Evolutionary conservation across 2,113 vertebrate species (phyloP).

Genomic region (Calidris pygmaea): DNA sequence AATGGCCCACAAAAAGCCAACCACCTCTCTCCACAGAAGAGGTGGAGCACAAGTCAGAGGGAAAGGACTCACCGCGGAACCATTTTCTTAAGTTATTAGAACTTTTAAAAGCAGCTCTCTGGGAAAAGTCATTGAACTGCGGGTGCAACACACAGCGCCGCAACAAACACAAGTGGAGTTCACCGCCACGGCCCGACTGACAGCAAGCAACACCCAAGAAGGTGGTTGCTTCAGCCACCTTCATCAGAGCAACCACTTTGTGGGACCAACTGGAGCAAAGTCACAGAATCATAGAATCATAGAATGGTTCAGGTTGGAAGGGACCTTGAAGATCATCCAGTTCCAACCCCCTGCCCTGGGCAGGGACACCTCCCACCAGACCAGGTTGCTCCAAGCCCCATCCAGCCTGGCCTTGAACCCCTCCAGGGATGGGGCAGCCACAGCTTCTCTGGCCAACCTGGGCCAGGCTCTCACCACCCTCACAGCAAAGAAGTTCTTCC

Average conservation of each 20-base stretch:
- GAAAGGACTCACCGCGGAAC: neutral
- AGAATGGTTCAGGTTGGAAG: too few relatives aligned
- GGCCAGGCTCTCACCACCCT: too few relatives aligned
- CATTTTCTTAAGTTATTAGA: neutral
- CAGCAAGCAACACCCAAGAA: neutral
- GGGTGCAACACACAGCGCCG: neutral
- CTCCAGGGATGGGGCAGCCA: too few relatives aligned
- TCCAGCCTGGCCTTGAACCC: too few relatives aligned
- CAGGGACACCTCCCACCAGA: too few relatives aligned
- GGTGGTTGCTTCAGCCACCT: neutral
- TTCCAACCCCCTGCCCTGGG: too few relatives aligned
- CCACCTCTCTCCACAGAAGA: neutral
- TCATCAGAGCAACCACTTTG: neutral
- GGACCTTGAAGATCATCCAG: too few relatives aligned
- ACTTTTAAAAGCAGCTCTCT: neutral
- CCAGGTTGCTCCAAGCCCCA: too few relatives aligned
- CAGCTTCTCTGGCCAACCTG: too few relatives aligned
- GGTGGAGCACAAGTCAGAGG: neutral
- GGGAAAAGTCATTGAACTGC: neutral
- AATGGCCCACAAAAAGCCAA: neutral
- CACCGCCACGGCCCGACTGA: neutral
- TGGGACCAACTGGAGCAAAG: neutral
- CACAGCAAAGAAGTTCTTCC: too few relatives aligned
- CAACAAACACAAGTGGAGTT: neutral
- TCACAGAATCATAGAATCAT: too few relatives aligned